Percentiles rank a stretch among this genome's conserved stretches.
phyloP scores from a whole-genome alignment of 2,888 invertebrate species.

The Apotomis betuletana region DNA sequence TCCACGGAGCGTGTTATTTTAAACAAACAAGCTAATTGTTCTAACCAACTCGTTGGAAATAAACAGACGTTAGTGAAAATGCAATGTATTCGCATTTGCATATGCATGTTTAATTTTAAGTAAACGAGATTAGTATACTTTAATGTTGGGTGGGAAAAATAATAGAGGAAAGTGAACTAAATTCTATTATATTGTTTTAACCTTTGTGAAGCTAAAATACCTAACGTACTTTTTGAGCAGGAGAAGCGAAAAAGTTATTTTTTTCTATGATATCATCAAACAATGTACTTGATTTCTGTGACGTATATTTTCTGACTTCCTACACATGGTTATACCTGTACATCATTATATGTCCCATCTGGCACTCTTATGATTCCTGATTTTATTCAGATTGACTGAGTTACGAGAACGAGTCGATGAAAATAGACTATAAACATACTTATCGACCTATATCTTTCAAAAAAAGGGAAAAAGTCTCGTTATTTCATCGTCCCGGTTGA shows the following conservation, averaged over 20 bases:
- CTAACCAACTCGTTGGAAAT: constrained; percentile 30
- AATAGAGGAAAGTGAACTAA: background rate
- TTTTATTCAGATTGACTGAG: too few relatives aligned
- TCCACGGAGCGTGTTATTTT: constrained; percentile 57
- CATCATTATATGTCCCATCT: too few relatives aligned
- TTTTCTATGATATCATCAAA: background rate
- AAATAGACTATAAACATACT: too few relatives aligned
- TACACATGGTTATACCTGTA: too few relatives aligned
- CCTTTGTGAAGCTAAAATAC: background rate
- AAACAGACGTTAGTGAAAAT: constrained; percentile 21
- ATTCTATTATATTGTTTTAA: background rate
- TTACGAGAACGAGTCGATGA: too few relatives aligned
- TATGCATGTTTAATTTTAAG: constrained; percentile 17
- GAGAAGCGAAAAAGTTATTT: background rate
- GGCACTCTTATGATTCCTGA: too few relatives aligned
- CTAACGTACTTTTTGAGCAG: background rate
- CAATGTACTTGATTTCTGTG: too few relatives aligned
- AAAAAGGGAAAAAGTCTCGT: constrained; percentile 21
- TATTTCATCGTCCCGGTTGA: constrained; percentile 11
- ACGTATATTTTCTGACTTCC: too few relatives aligned
- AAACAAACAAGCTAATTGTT: constrained; percentile 43
- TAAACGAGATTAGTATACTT: constrained; percentile 2
- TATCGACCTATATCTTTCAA: background rate
- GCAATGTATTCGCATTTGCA: constrained; percentile 18
- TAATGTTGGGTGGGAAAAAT: constrained; percentile 1